Base-by-base conservation (phyloP, 2,888 invertebrate species). In the Ligdia adustata region DNA sequence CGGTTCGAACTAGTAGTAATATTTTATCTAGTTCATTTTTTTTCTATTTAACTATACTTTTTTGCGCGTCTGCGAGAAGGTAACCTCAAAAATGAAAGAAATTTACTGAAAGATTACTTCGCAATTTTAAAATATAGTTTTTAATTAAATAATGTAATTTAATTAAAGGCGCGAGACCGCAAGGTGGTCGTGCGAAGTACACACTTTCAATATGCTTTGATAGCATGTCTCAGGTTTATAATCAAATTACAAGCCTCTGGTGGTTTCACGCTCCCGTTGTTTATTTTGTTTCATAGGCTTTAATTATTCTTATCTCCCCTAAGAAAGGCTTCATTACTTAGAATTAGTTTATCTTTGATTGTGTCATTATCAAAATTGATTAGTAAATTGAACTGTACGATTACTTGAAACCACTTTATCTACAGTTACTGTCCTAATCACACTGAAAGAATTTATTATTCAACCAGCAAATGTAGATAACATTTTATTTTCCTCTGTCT, bases 101-200 rank as follows among this genome's bases (percentile, higher is more conserved):
- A n/a, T n/a, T 32, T 32, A 9, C 16, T 15, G 40, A 37, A 52
- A 52, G 39, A 52, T 55, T 16, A 15, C 29, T 14, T n/a, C 27
- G 35, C 33, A 46, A 50, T 51, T 52, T 43, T 48, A 42, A 48
- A 37, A 52, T 28, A 52, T 47, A 34, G 41, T 46, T 42, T 50
- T 50, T 54, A 51, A 48, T 48, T 51, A 28, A 56, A 53, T 22
- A 53, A 53, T 55, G 51, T 40, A 57, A n/a, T n/a, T n/a, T n/a
- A n/a, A n/a, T n/a, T n/a, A n/a, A n/a, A 54, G 55, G 62, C 61
- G 52, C 40, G 4, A 46, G 56, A 69, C 69, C 66, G 52, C 66
- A 64, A 55, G 46, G 45, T 41, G 52, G 51, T 60, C 50, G 43
- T 48, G 42, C 48, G 35, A 38, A 54, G 42, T 52, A 46, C 57